Percentiles rank a stretch among this genome's conserved stretches.
Conservation (phyloP, 2,888 invertebrate species). For the Calameuta filiformis region DNA sequence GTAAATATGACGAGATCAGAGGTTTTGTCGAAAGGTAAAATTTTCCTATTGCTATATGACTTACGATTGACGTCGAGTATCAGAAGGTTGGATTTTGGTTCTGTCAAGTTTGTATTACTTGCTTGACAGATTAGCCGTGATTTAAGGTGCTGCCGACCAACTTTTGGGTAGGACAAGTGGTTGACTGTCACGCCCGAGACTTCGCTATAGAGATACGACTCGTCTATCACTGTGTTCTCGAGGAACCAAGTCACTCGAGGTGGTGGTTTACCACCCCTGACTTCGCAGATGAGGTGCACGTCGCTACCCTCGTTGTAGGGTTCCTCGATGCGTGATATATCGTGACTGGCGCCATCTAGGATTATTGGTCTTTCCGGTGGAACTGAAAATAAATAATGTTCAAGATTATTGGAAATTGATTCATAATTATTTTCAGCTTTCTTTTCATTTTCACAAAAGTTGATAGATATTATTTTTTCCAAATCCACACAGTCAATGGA, state of each 20-base stretch:
- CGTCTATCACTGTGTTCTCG: slow-evolving; percentile 86
- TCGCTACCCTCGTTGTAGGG: slow-evolving; percentile 89
- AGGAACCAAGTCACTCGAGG: slow-evolving; percentile 87
- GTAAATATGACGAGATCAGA: neutral
- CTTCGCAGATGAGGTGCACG: slow-evolving; percentile 85
- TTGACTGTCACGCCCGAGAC: slow-evolving; percentile 80
- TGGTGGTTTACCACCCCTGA: slow-evolving; percentile 84
- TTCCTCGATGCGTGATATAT: slow-evolving; percentile 79
- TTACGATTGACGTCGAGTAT: slow-evolving; percentile 88
- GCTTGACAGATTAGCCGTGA: slow-evolving; percentile 88
- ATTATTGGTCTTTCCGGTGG: slow-evolving; percentile 86
- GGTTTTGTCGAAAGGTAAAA: no score
- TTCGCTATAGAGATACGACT: slow-evolving; percentile 78
- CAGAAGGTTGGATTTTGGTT: slow-evolving; percentile 81
- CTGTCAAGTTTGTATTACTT: slow-evolving; percentile 85
- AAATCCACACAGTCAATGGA: neutral
- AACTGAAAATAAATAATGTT: slow-evolving; percentile 68
- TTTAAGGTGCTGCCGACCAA: slow-evolving; percentile 86
- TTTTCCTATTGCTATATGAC: slow-evolving; percentile 62
- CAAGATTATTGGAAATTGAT: neutral
- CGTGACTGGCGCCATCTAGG: slow-evolving; percentile 78
- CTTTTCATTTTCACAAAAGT: neutral
- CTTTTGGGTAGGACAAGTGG: slow-evolving; percentile 81
- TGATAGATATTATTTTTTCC: neutral
- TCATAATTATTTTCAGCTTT: neutral